These are phyloP conservation scores for Cyclura pinguis DNA, from an alignment of 2,797 vertebrate genomes.

Conservation along the genomic window DNA sequence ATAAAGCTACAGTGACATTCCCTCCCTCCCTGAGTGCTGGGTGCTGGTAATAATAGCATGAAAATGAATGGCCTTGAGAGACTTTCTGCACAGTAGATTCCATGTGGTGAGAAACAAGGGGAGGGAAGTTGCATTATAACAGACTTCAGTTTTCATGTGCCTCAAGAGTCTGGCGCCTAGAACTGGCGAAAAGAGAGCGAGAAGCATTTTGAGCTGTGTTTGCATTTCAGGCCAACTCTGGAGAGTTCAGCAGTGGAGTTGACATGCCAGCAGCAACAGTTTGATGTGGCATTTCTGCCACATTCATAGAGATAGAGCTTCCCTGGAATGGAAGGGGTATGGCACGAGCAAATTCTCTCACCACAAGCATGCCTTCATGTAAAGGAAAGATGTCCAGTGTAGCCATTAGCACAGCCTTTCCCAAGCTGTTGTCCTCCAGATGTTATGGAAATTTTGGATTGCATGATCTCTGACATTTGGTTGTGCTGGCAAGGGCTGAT, in stretches of 20 bases:
- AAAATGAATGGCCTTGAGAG: conserved; percentile 14
- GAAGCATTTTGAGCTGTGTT: neutral
- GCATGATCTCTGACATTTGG: too few relatives aligned
- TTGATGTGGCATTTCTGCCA: neutral
- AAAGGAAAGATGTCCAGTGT: too few relatives aligned
- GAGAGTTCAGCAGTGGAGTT: neutral
- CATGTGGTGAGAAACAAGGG: neutral
- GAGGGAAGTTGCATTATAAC: neutral
- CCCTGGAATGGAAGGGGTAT: too few relatives aligned
- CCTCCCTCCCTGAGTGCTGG: neutral
- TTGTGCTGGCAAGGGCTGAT: too few relatives aligned
- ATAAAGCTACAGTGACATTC: neutral
- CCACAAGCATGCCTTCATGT: too few relatives aligned
- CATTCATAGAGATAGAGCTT: too few relatives aligned
- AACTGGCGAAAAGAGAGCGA: neutral
- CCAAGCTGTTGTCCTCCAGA: too few relatives aligned
- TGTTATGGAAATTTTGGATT: too few relatives aligned
- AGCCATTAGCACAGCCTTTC: too few relatives aligned
- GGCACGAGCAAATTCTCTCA: neutral
- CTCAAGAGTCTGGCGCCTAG: neutral
- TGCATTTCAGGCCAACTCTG: neutral
- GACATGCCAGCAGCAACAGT: neutral
- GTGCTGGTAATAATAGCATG: neutral
- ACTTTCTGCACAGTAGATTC: neutral
- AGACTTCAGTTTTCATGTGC: neutral